Evolutionary conservation across 2,113 vertebrate genomes (phyloP).

Genomic region (Aegithalos caudatus): DNA sequence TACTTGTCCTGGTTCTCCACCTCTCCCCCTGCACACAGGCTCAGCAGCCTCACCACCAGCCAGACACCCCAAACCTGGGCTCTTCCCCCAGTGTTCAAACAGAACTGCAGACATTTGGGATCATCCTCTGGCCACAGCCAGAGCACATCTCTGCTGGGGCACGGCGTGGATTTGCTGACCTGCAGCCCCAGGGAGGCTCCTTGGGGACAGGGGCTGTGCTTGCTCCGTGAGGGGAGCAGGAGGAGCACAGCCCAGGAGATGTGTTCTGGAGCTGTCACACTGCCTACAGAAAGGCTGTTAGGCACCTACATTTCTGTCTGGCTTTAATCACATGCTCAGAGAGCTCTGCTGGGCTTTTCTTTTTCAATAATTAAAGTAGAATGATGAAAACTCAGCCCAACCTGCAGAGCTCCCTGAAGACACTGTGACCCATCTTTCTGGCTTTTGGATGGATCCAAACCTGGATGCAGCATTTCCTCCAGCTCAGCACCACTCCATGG

Average conservation of each 20-base stretch:
- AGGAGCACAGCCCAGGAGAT: not conserved
- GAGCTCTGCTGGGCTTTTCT: not conserved
- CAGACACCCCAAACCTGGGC: not conserved
- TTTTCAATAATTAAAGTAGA: not conserved
- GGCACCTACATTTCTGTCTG: not conserved
- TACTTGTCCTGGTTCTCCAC: not conserved
- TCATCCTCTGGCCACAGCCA: not conserved
- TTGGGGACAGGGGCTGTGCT: accelerated
- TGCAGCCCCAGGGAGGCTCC: not conserved
- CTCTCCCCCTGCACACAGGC: accelerated
- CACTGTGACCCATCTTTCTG: not conserved
- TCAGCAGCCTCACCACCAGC: not conserved
- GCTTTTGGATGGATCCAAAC: not conserved
- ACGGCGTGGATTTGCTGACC: accelerated
- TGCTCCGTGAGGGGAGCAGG: accelerated
- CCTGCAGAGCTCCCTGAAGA: not conserved
- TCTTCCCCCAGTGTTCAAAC: not conserved
- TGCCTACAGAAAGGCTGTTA: not conserved
- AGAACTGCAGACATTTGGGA: accelerated
- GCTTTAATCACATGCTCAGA: not conserved
- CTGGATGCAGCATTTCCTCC: not conserved
- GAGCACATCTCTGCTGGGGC: accelerated
- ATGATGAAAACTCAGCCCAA: not conserved
- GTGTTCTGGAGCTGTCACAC: not conserved
- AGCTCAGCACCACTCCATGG: not conserved